Conservation (phyloP, 2,113 vertebrate genomes). For the Archilochus colubris region DNA sequence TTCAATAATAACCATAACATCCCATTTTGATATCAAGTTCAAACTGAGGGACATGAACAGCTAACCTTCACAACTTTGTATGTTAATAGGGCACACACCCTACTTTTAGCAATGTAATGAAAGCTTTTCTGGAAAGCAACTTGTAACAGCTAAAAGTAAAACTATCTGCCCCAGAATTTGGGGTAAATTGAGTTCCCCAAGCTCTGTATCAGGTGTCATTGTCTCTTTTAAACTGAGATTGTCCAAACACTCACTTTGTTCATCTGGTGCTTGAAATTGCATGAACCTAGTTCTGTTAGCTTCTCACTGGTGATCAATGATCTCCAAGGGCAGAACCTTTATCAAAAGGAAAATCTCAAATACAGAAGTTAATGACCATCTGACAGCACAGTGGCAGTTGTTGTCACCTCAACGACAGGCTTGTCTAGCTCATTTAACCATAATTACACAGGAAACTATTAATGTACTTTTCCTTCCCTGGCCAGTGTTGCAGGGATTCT, state of each 20-base stretch:
- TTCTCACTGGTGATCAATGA: neutral
- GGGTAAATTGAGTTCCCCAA: neutral
- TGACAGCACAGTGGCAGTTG: neutral
- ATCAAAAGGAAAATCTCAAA: neutral
- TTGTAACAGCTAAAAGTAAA: neutral
- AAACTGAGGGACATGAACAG: constrained; percentile 13
- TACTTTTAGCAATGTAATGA: neutral
- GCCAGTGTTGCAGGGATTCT: neutral
- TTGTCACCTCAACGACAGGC: neutral
- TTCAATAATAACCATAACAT: neutral
- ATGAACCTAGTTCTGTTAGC: neutral
- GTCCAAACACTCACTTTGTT: neutral
- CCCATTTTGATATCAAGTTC: neutral
- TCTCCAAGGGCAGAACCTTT: neutral
- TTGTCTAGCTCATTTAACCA: neutral
- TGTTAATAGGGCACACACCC: neutral
- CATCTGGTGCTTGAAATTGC: neutral
- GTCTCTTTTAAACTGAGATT: neutral
- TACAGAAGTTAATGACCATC: neutral
- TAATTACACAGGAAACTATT: neutral
- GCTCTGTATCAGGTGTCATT: neutral
- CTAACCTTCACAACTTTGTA: neutral
- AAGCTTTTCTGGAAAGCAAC: neutral
- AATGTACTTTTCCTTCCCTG: neutral
- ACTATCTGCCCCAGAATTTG: neutral